Conservation (phyloP, 2,888 invertebrate genomes). For the Choristoneura rosaceana region DNA sequence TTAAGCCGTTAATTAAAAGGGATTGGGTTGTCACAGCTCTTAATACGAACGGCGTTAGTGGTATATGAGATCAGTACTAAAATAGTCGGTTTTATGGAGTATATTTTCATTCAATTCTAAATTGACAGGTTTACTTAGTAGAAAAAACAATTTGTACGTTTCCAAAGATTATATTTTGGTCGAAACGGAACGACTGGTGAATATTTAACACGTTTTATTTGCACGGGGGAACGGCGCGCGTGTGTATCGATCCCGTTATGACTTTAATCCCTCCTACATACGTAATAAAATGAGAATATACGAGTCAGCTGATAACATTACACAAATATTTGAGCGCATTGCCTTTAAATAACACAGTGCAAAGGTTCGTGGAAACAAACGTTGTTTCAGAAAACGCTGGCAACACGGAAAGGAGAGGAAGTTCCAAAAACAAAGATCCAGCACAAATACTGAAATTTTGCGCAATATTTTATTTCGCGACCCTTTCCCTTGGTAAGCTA, state of each 20-base stretch:
- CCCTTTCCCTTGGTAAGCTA: conserved; percentile 13
- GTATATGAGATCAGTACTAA: neutral
- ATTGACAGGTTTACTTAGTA: conserved; percentile 15
- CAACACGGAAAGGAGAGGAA: conserved; percentile 10
- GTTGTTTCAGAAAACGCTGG: conserved; percentile 28
- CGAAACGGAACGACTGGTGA: conserved; percentile 36
- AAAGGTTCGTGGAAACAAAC: conserved; percentile 23
- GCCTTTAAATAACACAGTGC: conserved; percentile 22
- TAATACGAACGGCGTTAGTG: neutral
- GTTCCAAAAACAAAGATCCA: conserved; percentile 21
- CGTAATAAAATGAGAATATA: conserved; percentile 22
- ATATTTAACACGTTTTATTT: conserved; percentile 42
- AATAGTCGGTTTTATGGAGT: conserved; percentile 3
- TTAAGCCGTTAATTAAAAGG: neutral
- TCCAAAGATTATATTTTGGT: conserved; percentile 37
- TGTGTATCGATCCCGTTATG: conserved; percentile 32
- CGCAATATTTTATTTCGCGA: conserved; percentile 9
- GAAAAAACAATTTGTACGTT: conserved; percentile 23
- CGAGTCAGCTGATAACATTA: conserved; percentile 6
- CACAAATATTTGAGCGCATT: conserved; percentile 12
- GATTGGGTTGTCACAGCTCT: too few relatives aligned
- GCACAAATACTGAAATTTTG: conserved; percentile 15
- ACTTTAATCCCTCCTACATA: conserved; percentile 31
- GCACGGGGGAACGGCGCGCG: conserved; percentile 30
- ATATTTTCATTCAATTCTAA: conserved; percentile 15